Base-by-base conservation (phyloP, 92 coral and sea anemone species). In the Epizoanthus ramosus region DNA sequence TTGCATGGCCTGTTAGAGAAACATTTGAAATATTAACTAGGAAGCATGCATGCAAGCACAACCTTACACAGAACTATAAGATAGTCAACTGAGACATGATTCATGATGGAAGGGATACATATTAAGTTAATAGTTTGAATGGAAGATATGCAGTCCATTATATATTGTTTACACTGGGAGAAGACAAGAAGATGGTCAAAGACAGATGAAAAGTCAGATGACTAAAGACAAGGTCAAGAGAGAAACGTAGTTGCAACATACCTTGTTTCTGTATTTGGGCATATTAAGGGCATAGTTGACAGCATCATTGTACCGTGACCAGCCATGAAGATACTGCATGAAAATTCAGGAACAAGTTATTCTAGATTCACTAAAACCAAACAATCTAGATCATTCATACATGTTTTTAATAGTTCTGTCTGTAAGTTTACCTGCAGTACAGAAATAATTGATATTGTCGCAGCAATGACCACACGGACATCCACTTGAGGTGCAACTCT, bases 241-340 rank as follows among this genome's bases (percentile, higher is more conserved):
- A 13, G 19, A 21, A 74, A 81, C 41, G 17, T 14, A 0, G 17
- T 70, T 10, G 18, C 9, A 14, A 10, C 83, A n/a, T 69, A 95
- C 98, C 98, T 96, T 96, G 83, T 96, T 96, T 94, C 99, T 88
- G 80, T 90, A 96, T 87, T 94, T 96, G 45, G 99, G 99, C 86
- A 94, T 92, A 43, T 92, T 88, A 59, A 96, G 75, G 7, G 99
- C 99, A 86, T 96, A 96, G 69, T 94, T 93, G 0, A 96, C 98
- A 65, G 99, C 99, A 74, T 96, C 98, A 79, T 94, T 92, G 70
- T 96, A 96, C 17, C 98, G 87, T 65, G 97, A 94, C 99, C 99
- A 96, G 84, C 98, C 99, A 90, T 96, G 99, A 28, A 96, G 98
- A 50, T 96, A 96, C 99, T 94, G 68, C 28, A 79, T 15, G 47